Percentiles rank a stretch among this genome's conserved stretches.
These are phyloP conservation scores for Damaliscus lunatus DNA, from an alignment of 2,113 vertebrate species.

Conservation along the genomic window DNA sequence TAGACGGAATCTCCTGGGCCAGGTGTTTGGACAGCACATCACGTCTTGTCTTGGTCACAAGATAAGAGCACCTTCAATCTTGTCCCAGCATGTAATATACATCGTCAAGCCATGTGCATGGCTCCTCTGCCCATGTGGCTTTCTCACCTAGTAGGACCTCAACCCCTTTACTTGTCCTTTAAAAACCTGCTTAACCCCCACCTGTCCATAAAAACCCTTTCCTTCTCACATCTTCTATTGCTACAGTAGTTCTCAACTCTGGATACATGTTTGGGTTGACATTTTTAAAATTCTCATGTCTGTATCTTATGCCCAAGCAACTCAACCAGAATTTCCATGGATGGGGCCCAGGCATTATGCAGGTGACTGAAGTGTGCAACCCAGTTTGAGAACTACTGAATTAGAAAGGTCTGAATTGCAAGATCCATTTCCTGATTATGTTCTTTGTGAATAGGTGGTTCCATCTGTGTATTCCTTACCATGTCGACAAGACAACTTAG, in stretches of 20 bases:
- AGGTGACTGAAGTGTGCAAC: neutral
- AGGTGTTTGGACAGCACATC: neutral
- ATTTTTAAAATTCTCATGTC: neutral
- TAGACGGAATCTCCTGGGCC: neutral
- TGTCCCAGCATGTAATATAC: neutral
- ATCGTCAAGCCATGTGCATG: neutral
- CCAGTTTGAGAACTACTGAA: neutral
- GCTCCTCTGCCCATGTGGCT: neutral
- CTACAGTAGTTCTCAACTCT: neutral
- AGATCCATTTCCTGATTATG: neutral
- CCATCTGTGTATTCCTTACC: neutral
- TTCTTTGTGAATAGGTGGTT: neutral
- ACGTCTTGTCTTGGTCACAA: neutral
- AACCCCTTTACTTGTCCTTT: neutral
- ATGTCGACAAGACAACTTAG: neutral
- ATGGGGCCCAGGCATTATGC: neutral
- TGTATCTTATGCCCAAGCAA: neutral
- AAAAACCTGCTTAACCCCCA: neutral
- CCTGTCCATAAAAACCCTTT: neutral
- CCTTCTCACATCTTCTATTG: neutral
- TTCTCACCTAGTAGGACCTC: neutral
- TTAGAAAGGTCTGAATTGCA: neutral
- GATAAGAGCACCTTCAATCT: neutral
- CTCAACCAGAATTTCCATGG: neutral
- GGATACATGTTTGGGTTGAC: neutral